Conservation (phyloP, 2,888 invertebrate species). For the Apotomis turbidana region DNA sequence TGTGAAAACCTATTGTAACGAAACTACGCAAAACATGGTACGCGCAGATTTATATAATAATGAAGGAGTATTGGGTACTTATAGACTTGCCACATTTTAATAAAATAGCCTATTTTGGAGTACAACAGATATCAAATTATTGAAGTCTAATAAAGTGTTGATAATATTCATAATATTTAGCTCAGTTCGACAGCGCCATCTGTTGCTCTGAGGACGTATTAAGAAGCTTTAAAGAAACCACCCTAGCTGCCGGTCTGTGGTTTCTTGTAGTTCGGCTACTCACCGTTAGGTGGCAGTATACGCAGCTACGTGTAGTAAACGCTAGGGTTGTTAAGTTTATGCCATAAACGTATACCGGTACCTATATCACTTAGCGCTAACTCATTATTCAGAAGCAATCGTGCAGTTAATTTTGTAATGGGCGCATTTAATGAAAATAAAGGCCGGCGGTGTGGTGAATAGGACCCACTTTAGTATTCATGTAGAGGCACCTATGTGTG, state of each 20-base stretch:
- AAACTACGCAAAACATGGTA: too few relatives aligned
- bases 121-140: too few relatives aligned
- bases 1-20: too few relatives aligned
- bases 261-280: constrained; percentile 50
- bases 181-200: constrained; percentile 53
- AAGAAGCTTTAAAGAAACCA: constrained; percentile 4
- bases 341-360: constrained; percentile 51
- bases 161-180: background rate
- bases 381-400: constrained; percentile 75
- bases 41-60: too few relatives aligned
- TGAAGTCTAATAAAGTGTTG: too few relatives aligned
- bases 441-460: constrained; percentile 58
- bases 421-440: constrained; percentile 77
- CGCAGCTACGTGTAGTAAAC: background rate
- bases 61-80: too few relatives aligned
- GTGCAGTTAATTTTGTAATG: constrained; percentile 79
- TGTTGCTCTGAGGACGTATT: constrained; percentile 49
- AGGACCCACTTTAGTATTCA: constrained; percentile 5
- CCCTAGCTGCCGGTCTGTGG: background rate
- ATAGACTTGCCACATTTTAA: too few relatives aligned
- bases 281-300: constrained; percentile 60
- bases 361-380: constrained; percentile 61
- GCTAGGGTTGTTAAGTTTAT: constrained; percentile 51
- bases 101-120: too few relatives aligned
- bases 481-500: background rate